Evolutionary conservation across 2,113 vertebrate genomes (phyloP), one percentile per base, ranked within the genome.

Genomic region (Phylloscopus trochiloides): DNA sequence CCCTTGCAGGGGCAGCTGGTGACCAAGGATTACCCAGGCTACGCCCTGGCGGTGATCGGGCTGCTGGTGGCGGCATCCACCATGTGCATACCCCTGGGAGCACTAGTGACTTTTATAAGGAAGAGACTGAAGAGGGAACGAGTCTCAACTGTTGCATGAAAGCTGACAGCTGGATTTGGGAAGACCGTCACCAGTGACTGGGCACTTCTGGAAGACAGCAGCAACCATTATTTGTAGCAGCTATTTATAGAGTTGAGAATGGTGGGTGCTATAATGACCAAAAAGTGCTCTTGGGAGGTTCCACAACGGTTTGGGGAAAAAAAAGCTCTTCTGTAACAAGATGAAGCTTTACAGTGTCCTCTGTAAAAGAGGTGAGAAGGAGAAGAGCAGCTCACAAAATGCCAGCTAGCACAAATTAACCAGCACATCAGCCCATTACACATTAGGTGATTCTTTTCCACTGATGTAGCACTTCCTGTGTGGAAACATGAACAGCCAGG

Each of bases 1-100:
- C 70, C 38, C 92, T 90, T 92, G 15, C 96, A 99, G 99, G 99
- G 99, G 14, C 97, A 97, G 84, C 97, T 99, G 4, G 98, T 98
- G 96, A 98, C 97, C 72, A 98, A 86, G 68, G 98, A 98, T 17
- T 99, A 99, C 83, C 99, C 99, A 0, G 6, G 95, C 14, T 98
- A 98, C 0, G 98, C 98, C 8, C 98, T 99, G 36, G 98, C 94
- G 0, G 97, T 98, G 94, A 99, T 99, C 0, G 98, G 97, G 45
- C 95, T 99, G 71, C 98, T 99, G 13, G 97, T 99, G 94, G 97
- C 96, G 0, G 86, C 98, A 3, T 98, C 99, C 12, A 96, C 97
- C 78, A 94, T 98, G 97, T 99, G 99, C 58, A 92, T 99, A 20
- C 99, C 99, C 10, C 63, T 99, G 70, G 96, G 80, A 22, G 99